Conservation (phyloP, 2,113 vertebrate genomes). For the Callipepla squamata region DNA sequence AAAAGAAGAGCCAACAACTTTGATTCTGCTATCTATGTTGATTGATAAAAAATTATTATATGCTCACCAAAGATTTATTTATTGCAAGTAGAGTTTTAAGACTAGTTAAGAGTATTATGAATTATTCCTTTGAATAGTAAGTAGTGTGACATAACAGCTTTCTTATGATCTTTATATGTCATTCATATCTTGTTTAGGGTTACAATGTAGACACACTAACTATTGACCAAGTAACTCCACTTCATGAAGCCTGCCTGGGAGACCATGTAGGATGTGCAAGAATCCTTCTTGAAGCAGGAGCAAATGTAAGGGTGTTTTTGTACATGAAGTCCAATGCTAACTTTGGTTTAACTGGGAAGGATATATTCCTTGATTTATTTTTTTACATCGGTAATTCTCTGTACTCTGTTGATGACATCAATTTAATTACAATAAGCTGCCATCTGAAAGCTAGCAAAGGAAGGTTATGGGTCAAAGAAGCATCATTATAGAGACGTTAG, state of each 20-base stretch:
- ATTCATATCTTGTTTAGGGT: conserved; percentile 79
- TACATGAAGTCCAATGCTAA: neutral
- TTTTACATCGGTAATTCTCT: neutral
- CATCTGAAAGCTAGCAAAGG: neutral
- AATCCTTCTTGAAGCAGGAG: conserved; percentile 92
- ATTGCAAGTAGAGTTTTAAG: neutral
- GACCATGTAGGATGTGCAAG: conserved; percentile 90
- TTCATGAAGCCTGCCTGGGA: conserved; percentile 94
- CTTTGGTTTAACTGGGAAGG: neutral
- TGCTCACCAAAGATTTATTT: neutral
- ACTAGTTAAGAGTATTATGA: neutral
- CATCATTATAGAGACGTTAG: neutral
- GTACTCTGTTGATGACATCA: neutral
- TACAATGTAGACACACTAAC: conserved; percentile 93
- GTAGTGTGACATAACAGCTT: neutral
- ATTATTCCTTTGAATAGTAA: neutral
- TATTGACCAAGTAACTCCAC: conserved; percentile 92
- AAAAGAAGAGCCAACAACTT: neutral
- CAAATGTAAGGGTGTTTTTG: conserved; percentile 83
- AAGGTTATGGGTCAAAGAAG: neutral
- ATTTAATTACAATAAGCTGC: neutral
- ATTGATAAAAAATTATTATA: neutral
- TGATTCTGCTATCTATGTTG: neutral
- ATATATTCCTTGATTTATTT: neutral
- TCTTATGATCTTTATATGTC: neutral